Conservation (phyloP, 2,888 invertebrate species). For the Stenotaenia linearis region DNA sequence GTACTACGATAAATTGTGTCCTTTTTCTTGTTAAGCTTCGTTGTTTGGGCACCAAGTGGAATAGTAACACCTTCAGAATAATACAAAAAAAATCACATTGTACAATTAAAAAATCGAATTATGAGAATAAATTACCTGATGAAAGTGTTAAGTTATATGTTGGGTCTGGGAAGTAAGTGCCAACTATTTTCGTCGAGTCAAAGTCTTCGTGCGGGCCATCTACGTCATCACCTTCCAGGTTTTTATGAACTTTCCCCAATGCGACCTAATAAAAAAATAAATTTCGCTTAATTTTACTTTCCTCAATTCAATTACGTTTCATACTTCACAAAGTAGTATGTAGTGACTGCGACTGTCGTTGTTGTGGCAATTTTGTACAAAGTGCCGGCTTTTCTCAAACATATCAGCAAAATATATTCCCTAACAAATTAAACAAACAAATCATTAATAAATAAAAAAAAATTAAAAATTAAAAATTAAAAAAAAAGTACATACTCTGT, state of each 20-base stretch:
- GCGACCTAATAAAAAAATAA: conserved; percentile 24
- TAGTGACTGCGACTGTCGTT: conserved; percentile 44
- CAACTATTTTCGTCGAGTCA: conserved; percentile 38
- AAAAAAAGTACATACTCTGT: neutral
- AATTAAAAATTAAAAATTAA: conserved; percentile 45
- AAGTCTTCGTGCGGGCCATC: conserved; percentile 35
- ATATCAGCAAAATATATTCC: conserved; percentile 44
- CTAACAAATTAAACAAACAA: conserved; percentile 42
- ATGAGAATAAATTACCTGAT: conserved; percentile 35
- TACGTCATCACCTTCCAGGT: conserved; percentile 35
- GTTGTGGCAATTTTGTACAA: conserved; percentile 45
- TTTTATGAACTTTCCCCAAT: conserved; percentile 33
- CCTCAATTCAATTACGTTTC: neutral
- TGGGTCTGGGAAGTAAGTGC: conserved; percentile 39
- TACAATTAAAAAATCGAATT: neutral
- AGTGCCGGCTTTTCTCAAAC: conserved; percentile 50
- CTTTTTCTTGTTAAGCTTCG: conserved; percentile 35
- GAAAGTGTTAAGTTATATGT: conserved; percentile 36
- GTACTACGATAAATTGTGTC: conserved; percentile 32
- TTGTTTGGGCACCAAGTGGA: conserved; percentile 39
- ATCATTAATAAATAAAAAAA: conserved; percentile 42
- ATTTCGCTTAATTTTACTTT: neutral
- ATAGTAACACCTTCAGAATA: conserved; percentile 38
- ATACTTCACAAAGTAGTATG: conserved; percentile 51
- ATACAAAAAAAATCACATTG: neutral